These are phyloP conservation scores for Syngnathus floridae DNA, from an alignment of 2,113 vertebrate species.

Conservation along the genomic window DNA sequence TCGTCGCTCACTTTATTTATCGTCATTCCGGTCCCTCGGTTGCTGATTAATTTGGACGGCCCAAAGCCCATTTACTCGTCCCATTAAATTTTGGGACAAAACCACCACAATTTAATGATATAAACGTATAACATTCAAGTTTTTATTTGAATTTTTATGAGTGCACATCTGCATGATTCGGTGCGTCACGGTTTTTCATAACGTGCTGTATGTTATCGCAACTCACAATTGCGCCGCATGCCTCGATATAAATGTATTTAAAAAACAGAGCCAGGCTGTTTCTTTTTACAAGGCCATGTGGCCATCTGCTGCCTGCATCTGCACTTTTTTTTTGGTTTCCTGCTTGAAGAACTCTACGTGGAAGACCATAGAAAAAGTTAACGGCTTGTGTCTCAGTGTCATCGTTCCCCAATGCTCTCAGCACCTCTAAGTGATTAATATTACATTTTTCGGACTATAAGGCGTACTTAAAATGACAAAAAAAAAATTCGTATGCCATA, in stretches of 20 bases:
- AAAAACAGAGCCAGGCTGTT: neutral
- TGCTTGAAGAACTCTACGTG: neutral
- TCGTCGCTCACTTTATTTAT: slow-evolving; percentile 25
- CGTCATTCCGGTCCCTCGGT: slow-evolving; percentile 19
- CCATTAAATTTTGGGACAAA: neutral
- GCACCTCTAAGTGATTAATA: neutral
- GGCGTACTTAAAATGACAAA: too few species aligned
- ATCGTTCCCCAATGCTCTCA: neutral
- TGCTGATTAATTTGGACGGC: slow-evolving; percentile 36
- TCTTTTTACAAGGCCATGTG: neutral
- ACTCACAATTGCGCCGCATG: neutral
- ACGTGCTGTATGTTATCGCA: neutral
- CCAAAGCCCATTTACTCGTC: neutral
- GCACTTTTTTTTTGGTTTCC: neutral
- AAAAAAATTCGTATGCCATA: too few species aligned
- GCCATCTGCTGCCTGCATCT: slow-evolving; percentile 3
- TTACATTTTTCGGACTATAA: too few species aligned
- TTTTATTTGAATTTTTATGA: neutral
- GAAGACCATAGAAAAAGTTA: neutral
- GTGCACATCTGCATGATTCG: neutral
- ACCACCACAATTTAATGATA: neutral
- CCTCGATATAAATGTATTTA: neutral
- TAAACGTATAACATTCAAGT: neutral
- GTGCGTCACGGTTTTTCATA: neutral
- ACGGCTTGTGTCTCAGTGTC: neutral